Percentiles rank a stretch among this genome's conserved stretches.
Conservation (phyloP, 2,113 vertebrate species). For the Seriola aureovittata region DNA sequence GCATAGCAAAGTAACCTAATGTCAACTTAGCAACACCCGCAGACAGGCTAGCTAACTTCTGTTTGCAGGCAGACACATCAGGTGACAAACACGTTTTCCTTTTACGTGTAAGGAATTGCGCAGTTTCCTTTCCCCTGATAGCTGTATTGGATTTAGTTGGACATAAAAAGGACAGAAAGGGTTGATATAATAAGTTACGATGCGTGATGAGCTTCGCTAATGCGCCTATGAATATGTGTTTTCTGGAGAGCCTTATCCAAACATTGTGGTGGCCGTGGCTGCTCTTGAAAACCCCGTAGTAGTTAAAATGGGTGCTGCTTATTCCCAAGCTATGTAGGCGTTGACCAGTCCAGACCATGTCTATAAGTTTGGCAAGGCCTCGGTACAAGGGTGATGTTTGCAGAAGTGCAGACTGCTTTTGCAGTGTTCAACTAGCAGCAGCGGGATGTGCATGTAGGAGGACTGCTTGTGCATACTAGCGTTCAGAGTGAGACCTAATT, state of each 20-base stretch:
- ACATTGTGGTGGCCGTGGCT: neutral
- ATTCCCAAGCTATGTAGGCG: slow-evolving; percentile 33
- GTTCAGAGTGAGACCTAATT: neutral
- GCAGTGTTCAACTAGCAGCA: neutral
- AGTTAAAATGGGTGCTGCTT: slow-evolving; percentile 30
- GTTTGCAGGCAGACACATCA: neutral
- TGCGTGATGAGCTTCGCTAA: neutral
- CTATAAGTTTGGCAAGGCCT: slow-evolving; percentile 34
- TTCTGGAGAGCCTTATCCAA: neutral
- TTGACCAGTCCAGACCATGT: slow-evolving; percentile 1
- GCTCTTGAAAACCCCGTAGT: neutral
- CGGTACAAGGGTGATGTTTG: neutral
- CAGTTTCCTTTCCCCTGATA: neutral
- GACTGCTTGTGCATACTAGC: slow-evolving; percentile 1
- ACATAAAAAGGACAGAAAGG: neutral
- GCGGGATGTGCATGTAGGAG: slow-evolving; percentile 34
- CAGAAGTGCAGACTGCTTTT: slow-evolving; percentile 15
- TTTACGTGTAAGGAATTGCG: neutral
- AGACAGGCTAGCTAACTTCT: slow-evolving; percentile 20
- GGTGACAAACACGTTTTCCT: slow-evolving; percentile 11
- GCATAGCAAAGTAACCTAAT: slow-evolving; percentile 41
- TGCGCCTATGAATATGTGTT: neutral
- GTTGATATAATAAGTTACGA: neutral
- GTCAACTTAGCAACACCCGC: slow-evolving; percentile 23
- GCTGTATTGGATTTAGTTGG: neutral